Evolutionary conservation across 1,140 invertebrate species (phyloP), one percentile per base, ranked within the genome.

Genomic region (Drosophila malerkotliana): DNA sequence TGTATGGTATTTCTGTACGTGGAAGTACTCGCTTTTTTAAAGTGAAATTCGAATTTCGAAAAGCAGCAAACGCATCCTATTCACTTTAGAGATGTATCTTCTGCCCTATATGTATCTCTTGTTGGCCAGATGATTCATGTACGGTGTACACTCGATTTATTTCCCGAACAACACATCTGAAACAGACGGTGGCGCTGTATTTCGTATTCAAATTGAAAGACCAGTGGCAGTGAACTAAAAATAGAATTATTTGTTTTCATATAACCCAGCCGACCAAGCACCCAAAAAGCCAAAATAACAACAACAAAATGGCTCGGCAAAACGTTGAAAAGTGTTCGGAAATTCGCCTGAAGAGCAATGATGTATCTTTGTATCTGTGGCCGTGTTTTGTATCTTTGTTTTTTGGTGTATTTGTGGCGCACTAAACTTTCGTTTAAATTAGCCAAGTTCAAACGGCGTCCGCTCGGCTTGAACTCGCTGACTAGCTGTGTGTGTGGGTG

Each of bases 161-260:
- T 61, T 69, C 62, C 51, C 45, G 58, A 71, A 64, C 62, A 77
- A 69, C 26, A 28, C 26, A 28, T 28, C 26, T 28, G 1, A 28
- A 28, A 5, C 68, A 47, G 53, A 68, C 53, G 58, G 61, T 51
- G 53, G 56, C 72, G 62, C 72, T 66, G 74, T 74, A 77, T 84
- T 79, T 59, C 76, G 74, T 74, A 77, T 84, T 79, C 62, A 79
- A 84, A 85, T 87, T 82, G 82, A 69, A 69, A 69, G 67, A 83
- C 79, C 83, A 82, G 80, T 90, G 83, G 79, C 88, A 90, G 88
- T 90, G 89, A 88, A 82, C 88, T 90, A 90, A 64, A 76, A 77
- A 82, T 90, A 90, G 83, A 82, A 79, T 89, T 83, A 77, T 83
- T 87, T 83, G 84, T 89, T 90, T 88, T 81, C 83, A 83, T 88